Evolutionary conservation across 2,888 invertebrate genomes (phyloP).

Genomic region (Xylota sylvarum): DNA sequence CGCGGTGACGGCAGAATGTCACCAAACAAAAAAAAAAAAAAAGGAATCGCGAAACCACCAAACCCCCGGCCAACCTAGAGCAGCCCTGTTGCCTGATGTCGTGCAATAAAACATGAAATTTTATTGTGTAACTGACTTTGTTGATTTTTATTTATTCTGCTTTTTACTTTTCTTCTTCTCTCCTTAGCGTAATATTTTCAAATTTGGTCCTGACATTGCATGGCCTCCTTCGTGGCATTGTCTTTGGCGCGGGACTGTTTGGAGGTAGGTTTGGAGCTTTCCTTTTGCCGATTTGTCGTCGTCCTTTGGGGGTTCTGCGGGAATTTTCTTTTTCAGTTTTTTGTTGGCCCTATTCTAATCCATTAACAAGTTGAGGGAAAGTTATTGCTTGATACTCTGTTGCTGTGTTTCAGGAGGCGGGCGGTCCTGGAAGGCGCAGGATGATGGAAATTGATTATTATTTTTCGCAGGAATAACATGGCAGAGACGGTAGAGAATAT

Average conservation of each 20-base stretch:
- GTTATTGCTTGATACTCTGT: constrained; percentile 56
- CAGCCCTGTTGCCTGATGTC: constrained; percentile 23
- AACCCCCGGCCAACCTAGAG: not conserved
- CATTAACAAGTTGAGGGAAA: constrained; percentile 62
- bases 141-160: constrained; percentile 47
- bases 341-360: constrained; percentile 50
- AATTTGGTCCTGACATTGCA: constrained; percentile 45
- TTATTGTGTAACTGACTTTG: constrained; percentile 62
- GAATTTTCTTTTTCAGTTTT: constrained; percentile 3
- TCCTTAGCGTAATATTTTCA: constrained; percentile 43
- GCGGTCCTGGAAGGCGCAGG: not conserved
- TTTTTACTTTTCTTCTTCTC: constrained; percentile 17
- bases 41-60: constrained; percentile 10
- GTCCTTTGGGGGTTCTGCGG: constrained; percentile 30
- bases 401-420: constrained; percentile 34
- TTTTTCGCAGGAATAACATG: not conserved
- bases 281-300: constrained; percentile 6
- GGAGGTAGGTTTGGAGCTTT: constrained; percentile 2
- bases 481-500: constrained; percentile 14
- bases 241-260: constrained; percentile 2
- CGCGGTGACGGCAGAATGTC: not conserved
- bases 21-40: not conserved
- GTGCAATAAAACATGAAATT: constrained; percentile 55
- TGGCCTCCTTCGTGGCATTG: constrained; percentile 26
- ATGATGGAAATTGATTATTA: constrained; percentile 40